A percentile compares a stretch with the other conserved stretches of the same genome.
phyloP scores from a whole-genome alignment of 2,888 invertebrate species.

The Entomobrya proxima region DNA sequence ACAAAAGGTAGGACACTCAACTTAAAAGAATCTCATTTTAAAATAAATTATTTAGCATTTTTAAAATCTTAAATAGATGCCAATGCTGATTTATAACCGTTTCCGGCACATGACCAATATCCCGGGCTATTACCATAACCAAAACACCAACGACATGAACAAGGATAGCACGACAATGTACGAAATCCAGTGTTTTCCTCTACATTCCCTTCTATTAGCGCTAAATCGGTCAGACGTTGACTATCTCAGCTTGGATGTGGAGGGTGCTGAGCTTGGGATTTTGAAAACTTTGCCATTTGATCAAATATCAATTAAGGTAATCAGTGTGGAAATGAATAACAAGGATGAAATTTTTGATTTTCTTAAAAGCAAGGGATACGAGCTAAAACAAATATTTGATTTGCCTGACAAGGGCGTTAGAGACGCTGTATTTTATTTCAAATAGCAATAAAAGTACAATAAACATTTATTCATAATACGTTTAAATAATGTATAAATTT shows the following conservation, averaged over 20 bases:
- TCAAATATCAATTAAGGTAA: not conserved
- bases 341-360: not conserved
- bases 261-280: not conserved
- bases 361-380: not conserved
- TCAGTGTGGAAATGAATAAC: slow-evolving; percentile 13
- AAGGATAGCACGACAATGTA: not conserved
- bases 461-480: no score
- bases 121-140: not conserved
- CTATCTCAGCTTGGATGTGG: not conserved
- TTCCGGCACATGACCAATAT: not conserved
- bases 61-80: no score
- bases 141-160: not conserved
- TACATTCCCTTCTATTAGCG: not conserved
- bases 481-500: no score
- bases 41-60: no score
- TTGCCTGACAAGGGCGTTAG: not conserved
- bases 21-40: no score
- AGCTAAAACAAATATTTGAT: not conserved
- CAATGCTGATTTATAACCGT: not conserved
- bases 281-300: not conserved
- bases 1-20: not conserved
- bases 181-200: not conserved
- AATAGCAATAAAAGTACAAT: no score
- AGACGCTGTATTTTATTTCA: not conserved
- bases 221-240: not conserved